Percentiles rank a stretch among this genome's conserved stretches.
Evolutionary conservation across 2,797 vertebrate species (phyloP).

Genomic region (Anabas testudineus): DNA sequence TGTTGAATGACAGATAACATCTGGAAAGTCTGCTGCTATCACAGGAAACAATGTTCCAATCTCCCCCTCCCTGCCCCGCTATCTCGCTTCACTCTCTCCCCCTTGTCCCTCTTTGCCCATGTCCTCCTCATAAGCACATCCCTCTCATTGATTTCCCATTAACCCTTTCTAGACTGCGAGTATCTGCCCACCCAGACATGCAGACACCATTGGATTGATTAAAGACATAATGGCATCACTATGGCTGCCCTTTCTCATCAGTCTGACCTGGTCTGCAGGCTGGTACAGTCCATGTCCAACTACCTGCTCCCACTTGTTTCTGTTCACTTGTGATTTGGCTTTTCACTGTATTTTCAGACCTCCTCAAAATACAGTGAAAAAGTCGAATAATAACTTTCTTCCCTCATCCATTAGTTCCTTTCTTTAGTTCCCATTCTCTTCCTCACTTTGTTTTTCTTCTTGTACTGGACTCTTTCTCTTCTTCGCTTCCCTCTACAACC

Average conservation of each 20-base stretch:
- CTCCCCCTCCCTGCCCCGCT: constrained; percentile 62
- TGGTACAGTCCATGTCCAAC: constrained; percentile 39
- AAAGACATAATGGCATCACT: constrained; percentile 74
- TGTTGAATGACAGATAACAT: constrained; percentile 88
- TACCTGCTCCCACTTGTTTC: constrained; percentile 14
- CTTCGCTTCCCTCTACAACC: background rate
- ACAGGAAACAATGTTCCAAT: constrained; percentile 85
- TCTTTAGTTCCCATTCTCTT: background rate
- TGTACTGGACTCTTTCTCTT: background rate
- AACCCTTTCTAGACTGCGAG: constrained; percentile 84
- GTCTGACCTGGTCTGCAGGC: constrained; percentile 49
- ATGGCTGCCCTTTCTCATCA: constrained; percentile 70
- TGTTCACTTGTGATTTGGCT: background rate
- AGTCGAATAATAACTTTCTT: background rate
- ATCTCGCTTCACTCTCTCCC: constrained; percentile 48
- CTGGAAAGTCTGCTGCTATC: constrained; percentile 87
- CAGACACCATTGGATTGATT: constrained; percentile 83
- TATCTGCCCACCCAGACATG: constrained; percentile 74
- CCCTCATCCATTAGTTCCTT: background rate
- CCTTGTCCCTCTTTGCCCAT: constrained; percentile 64
- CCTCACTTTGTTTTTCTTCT: background rate
- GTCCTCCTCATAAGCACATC: constrained; percentile 82
- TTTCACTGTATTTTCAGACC: background rate
- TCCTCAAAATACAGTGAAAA: background rate
- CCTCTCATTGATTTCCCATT: constrained; percentile 87